Base-by-base conservation (phyloP, 2,113 vertebrate species). In the Trichomycterus rosablanca region DNA sequence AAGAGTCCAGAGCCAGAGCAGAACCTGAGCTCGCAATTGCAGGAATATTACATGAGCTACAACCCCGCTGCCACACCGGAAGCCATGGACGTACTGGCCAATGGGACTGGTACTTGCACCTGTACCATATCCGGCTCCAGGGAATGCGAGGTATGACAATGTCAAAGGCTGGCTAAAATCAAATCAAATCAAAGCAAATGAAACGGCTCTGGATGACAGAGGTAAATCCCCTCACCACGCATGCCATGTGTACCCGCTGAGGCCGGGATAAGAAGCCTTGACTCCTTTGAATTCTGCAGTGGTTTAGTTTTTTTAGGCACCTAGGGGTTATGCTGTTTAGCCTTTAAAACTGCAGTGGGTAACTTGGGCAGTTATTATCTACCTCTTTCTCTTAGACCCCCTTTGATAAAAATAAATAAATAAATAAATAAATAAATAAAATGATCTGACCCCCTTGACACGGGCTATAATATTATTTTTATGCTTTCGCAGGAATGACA, bases 41-140 rank as follows among this genome's bases (percentile, higher is more conserved):
- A 98, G 91, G 96, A 99, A 88, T 99, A 97, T 88, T 99, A 99
- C 76, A 97, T 99, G 93, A 97, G 96, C 90, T 99, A 97, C 89
- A 98, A 97, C 83, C 92, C 95, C 50, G 94, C 94, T 74, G 93
- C 94, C 78, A 91, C 94, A 78, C 92, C 95, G 63, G 96, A 99
- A 79, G 89, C 91, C 80, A 84, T 98, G 92, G 96, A 97, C 82
- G 92, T 97, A 87, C 90, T 96, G 0, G 92, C 94, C 71, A 98
- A 99, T 71, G 96, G 96, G 86, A 93, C 93, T 72, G 93, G 92
- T 60, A 90, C 95, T 86, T 97, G 95, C 89, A 97, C 94, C 54
- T 99, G 95, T 84, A 97, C 93, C 89, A 93, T 97, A 82, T 95
- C 96, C 80, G 90, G 93, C 88, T 94, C 95, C 90, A 91, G 95